Conservation (phyloP, 2,113 vertebrate genomes). For the Coturnix japonica region DNA sequence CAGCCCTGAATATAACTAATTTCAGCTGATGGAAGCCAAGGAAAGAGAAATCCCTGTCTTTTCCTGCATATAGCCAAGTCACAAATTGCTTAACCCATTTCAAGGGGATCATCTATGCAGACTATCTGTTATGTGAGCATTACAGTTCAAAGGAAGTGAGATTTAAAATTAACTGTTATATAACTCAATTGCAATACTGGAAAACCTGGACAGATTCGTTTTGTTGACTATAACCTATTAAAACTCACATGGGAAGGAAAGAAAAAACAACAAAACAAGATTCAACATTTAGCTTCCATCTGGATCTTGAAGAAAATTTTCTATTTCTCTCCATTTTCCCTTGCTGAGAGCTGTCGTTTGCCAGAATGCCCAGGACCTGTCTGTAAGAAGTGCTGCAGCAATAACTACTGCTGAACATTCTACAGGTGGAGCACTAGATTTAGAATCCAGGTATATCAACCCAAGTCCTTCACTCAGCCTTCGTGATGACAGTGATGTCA, state of each 20-base stretch:
- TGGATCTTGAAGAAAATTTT: not conserved
- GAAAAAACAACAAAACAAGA: not conserved
- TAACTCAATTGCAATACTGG: not conserved
- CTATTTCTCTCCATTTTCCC: not conserved
- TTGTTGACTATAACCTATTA: not conserved
- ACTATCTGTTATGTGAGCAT: not conserved
- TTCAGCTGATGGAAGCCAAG: not conserved
- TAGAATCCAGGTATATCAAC: not conserved
- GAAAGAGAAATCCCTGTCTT: not conserved
- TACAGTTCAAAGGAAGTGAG: not conserved
- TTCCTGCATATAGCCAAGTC: not conserved
- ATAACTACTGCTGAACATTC: not conserved
- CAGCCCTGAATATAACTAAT: not conserved
- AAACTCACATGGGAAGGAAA: not conserved
- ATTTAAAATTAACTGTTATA: not conserved
- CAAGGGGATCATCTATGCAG: not conserved
- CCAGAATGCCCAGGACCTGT: not conserved
- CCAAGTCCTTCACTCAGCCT: not conserved
- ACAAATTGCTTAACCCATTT: not conserved
- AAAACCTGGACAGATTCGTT: not conserved
- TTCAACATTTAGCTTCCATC: not conserved
- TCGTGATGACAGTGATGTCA: not conserved
- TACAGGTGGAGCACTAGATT: not conserved
- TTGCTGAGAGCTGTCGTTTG: not conserved
- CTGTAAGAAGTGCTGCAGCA: not conserved